Percentiles rank a stretch among this genome's conserved stretches.
Conservation (phyloP, 2,113 vertebrate genomes). For the Otis tarda region DNA sequence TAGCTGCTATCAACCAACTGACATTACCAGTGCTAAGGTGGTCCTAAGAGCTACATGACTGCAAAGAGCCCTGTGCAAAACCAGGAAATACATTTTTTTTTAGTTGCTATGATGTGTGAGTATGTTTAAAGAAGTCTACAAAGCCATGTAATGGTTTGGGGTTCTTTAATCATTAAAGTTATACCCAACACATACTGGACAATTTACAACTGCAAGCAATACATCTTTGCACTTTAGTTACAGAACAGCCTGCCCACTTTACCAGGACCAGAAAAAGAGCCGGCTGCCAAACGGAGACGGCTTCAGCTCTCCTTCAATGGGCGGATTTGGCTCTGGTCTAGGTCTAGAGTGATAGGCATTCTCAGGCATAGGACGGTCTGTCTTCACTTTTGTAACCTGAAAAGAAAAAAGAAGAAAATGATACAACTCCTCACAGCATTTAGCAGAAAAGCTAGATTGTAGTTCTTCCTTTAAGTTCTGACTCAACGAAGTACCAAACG, state of each 20-base stretch:
- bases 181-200: not conserved
- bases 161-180: conserved; percentile 62
- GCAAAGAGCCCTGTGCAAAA: not conserved
- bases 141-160: conserved; percentile 44
- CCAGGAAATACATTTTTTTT: not conserved
- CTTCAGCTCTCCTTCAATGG: conserved; percentile 82
- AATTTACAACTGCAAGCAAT: not conserved
- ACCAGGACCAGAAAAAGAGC: conserved; percentile 89
- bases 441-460: not conserved
- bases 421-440: not conserved
- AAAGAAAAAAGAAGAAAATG: not conserved
- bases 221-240: not conserved
- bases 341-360: conserved; percentile 88
- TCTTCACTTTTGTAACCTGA: conserved; percentile 96
- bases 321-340: conserved; percentile 85
- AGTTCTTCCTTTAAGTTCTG: no score
- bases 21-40: not conserved
- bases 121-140: conserved; percentile 61
- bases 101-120: not conserved
- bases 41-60: conserved; percentile 32
- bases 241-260: conserved; percentile 4
- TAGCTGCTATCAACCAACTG: not conserved
- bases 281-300: conserved; percentile 88
- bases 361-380: conserved; percentile 86
- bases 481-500: not conserved